Percentiles rank a stretch among this genome's conserved stretches.
These are phyloP conservation scores for Drosophila monieri DNA, from an alignment of 2,888 invertebrate species.

Conservation along the genomic window DNA sequence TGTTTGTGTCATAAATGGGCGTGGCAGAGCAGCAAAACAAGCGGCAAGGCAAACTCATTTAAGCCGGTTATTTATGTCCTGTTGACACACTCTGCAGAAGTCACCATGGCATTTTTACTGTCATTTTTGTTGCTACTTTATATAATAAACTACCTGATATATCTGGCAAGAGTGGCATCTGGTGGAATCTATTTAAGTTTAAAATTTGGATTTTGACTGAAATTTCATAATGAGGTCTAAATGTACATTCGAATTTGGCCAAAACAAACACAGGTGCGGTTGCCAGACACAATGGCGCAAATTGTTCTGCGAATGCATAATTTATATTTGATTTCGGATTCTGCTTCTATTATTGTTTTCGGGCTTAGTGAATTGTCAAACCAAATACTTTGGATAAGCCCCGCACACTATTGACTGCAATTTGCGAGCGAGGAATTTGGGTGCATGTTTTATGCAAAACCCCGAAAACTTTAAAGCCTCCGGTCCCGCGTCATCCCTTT, in stretches of 20 bases:
- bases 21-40: slow-evolving; percentile 20
- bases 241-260: slow-evolving; percentile 21
- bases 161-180: too few relatives aligned
- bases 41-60: background rate
- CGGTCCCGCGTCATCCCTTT: background rate
- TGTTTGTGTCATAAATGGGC: slow-evolving; percentile 40
- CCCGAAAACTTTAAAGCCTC: slow-evolving; percentile 56
- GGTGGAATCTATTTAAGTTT: background rate
- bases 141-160: too few relatives aligned
- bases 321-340: slow-evolving; percentile 63
- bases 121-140: background rate
- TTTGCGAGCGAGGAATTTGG: slow-evolving; percentile 63
- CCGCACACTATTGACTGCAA: slow-evolving; percentile 68
- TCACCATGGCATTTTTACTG: background rate
- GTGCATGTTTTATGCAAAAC: slow-evolving; percentile 69
- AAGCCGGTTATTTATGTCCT: background rate
- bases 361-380: slow-evolving; percentile 64
- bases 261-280: slow-evolving; percentile 20
- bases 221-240: slow-evolving; percentile 17
- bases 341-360: slow-evolving; percentile 50
- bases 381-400: slow-evolving; percentile 69
- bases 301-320: slow-evolving; percentile 55
- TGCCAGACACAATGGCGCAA: slow-evolving; percentile 2
- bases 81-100: background rate
- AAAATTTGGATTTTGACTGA: background rate